Conservation (phyloP, 2,797 vertebrate species). For the Oryzias sinensis region DNA sequence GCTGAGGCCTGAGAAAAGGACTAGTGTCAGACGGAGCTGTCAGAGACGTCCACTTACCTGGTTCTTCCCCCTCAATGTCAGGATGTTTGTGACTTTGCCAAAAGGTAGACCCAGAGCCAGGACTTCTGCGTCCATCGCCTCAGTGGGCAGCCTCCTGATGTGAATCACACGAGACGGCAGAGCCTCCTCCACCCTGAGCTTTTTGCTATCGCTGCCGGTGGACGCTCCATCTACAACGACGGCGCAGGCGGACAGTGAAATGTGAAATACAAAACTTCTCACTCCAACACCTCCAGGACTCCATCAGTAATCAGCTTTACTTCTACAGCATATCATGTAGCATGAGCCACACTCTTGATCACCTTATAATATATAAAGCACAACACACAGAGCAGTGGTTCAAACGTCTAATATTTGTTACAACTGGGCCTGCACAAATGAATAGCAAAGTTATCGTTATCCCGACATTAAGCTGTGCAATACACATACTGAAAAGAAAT, state of each 20-base stretch:
- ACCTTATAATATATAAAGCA: too few relatives aligned
- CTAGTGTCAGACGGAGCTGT: background rate
- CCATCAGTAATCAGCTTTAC: too few relatives aligned
- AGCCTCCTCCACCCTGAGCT: conserved; percentile 91
- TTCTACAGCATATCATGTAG: too few relatives aligned
- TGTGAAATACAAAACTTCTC: too few relatives aligned
- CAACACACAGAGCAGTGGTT: too few relatives aligned
- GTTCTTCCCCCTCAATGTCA: conserved; percentile 97
- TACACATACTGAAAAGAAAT: too few relatives aligned
- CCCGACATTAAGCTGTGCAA: too few relatives aligned
- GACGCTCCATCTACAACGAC: conserved; percentile 77
- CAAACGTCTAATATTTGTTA: too few relatives aligned
- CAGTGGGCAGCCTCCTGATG: conserved; percentile 94
- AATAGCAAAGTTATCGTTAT: too few relatives aligned
- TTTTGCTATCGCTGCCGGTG: conserved; percentile 97
- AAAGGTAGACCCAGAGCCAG: conserved; percentile 96
- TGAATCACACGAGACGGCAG: conserved; percentile 95
- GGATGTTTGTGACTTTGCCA: conserved; percentile 98
- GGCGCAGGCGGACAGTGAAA: conserved; percentile 1
- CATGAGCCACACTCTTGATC: too few relatives aligned
- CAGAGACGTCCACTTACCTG: conserved; percentile 79
- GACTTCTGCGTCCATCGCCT: conserved; percentile 95
- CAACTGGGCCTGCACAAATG: too few relatives aligned
- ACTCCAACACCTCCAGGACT: too few relatives aligned
- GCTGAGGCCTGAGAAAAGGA: background rate